Evolutionary conservation across 2,888 invertebrate genomes (phyloP).

Genomic region (Rugalucina vietnamica): DNA sequence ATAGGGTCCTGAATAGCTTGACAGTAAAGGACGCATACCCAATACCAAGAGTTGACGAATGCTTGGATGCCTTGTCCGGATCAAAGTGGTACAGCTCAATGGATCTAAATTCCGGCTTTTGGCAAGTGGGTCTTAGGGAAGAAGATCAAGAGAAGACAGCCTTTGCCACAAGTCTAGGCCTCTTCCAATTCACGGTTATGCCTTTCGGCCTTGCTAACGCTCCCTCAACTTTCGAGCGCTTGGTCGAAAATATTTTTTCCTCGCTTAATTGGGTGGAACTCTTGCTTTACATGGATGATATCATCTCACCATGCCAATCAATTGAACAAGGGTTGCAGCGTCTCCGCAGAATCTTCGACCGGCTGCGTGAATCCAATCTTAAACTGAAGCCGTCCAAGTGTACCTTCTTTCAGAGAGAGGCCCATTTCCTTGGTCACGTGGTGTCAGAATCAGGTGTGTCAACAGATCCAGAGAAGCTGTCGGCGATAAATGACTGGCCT

Average conservation of each 20-base stretch:
- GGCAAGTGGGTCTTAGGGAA: conserved; percentile 55
- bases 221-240: conserved; percentile 63
- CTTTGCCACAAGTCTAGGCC: conserved; percentile 58
- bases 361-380: conserved; percentile 43
- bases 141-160: conserved; percentile 63
- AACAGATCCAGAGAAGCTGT: conserved; percentile 50
- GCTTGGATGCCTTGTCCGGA: conserved; percentile 57
- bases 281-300: conserved; percentile 60
- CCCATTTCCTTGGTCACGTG: conserved; percentile 50
- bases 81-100: conserved; percentile 54
- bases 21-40: conserved; percentile 66
- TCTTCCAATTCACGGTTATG: conserved; percentile 72
- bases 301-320: conserved; percentile 42
- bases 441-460: conserved; percentile 47
- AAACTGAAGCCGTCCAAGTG: conserved; percentile 61
- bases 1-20: conserved; percentile 58
- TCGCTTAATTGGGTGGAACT: conserved; percentile 44
- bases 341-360: conserved; percentile 32
- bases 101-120: conserved; percentile 67
- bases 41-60: conserved; percentile 61
- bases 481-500: conserved; percentile 44
- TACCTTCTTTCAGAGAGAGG: conserved; percentile 34
- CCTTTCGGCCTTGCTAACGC: conserved; percentile 68
- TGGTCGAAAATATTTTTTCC: conserved; percentile 60
- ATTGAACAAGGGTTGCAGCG: conserved; percentile 31